Conservation (phyloP, 2,888 invertebrate genomes). For the Dynastes maya region DNA sequence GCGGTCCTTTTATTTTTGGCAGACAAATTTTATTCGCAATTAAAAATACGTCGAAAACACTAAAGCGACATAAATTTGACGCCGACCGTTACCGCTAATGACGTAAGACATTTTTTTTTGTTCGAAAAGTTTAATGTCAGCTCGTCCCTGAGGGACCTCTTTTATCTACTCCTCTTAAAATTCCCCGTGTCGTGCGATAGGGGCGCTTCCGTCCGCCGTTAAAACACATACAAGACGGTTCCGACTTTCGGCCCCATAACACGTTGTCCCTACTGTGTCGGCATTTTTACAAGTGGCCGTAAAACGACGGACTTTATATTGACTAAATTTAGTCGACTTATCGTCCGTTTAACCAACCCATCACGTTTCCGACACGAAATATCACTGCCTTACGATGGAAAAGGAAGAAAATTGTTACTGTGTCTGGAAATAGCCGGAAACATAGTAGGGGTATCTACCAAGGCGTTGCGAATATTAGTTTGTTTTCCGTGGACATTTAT, state of each 20-base stretch:
- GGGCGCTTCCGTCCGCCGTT: slow-evolving; percentile 16
- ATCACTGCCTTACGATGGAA: background rate
- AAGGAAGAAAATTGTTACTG: background rate
- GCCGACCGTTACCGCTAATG: slow-evolving; percentile 22
- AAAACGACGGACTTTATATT: slow-evolving; percentile 20
- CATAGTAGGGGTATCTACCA: too few species aligned
- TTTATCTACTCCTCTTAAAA: slow-evolving; percentile 36
- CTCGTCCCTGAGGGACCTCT: slow-evolving; percentile 27
- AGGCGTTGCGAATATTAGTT: too few species aligned
- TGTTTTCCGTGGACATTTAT: too few species aligned
- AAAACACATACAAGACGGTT: slow-evolving; percentile 5
- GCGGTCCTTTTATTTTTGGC: background rate
- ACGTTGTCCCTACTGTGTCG: slow-evolving; percentile 15
- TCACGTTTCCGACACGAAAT: slow-evolving; percentile 13
- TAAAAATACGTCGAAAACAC: slow-evolving; percentile 4
- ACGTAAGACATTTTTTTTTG: slow-evolving; percentile 30
- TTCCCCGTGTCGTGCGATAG: slow-evolving; percentile 22
- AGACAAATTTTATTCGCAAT: slow-evolving; percentile 29
- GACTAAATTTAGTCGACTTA: slow-evolving; percentile 29
- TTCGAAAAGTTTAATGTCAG: slow-evolving; percentile 21
- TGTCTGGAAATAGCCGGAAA: background rate
- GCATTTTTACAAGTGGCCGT: slow-evolving; percentile 36
- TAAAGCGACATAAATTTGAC: slow-evolving; percentile 20
- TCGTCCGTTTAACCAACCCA: slow-evolving; percentile 24
- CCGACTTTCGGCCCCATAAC: background rate